Conservation (phyloP, 2,797 vertebrate genomes). For the Lateolabrax maculatus region DNA sequence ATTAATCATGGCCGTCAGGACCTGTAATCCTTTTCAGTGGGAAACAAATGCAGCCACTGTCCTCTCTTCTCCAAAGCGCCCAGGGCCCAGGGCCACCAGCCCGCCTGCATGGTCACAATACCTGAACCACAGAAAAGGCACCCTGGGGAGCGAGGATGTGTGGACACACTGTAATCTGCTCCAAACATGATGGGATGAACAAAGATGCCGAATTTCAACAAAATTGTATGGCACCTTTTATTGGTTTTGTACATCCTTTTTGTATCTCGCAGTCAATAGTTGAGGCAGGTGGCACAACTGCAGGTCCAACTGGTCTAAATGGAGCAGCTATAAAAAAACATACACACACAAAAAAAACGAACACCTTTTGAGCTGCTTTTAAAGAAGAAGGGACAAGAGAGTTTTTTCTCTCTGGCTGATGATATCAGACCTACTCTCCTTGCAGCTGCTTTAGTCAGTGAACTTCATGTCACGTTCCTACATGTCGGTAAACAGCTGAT, state of each 20-base stretch:
- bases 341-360: not conserved
- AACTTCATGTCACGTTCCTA: conserved; percentile 74
- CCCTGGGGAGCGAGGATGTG: conserved; percentile 69
- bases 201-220: conserved; percentile 75
- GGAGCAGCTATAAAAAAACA: conserved; percentile 25
- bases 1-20: conserved; percentile 99
- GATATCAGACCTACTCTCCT: conserved; percentile 57
- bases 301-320: conserved; percentile 46
- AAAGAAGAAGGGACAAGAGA: conserved; percentile 38
- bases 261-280: conserved; percentile 64
- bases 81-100: conserved; percentile 82
- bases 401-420: conserved; percentile 46
- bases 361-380: conserved; percentile 23
- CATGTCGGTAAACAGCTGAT: conserved; percentile 84
- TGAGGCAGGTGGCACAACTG: conserved; percentile 58
- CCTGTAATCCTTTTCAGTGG: conserved; percentile 94
- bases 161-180: conserved; percentile 80
- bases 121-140: conserved; percentile 73
- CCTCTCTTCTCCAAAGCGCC: conserved; percentile 81
- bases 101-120: conserved; percentile 84
- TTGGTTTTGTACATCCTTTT: conserved; percentile 70
- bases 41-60: conserved; percentile 94
- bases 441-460: conserved; percentile 76
- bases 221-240: conserved; percentile 75
- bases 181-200: conserved; percentile 79